Evolutionary conservation across 2,797 vertebrate genomes (phyloP).

Genomic region (Siniperca undulata): DNA sequence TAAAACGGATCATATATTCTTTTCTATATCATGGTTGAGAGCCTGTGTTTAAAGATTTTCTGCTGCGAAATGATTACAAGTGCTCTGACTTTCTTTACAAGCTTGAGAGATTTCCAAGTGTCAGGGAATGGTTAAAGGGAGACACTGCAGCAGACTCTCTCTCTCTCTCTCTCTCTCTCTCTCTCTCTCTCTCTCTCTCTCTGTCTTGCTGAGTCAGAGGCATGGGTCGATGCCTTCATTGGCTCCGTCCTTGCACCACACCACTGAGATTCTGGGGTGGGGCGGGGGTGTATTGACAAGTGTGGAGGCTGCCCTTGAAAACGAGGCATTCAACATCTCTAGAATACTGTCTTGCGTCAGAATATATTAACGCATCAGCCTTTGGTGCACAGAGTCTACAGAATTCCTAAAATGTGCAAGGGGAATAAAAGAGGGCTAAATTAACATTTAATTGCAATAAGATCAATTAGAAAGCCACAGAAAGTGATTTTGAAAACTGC

Average conservation of each 20-base stretch:
- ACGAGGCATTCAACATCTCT: slow-evolving; percentile 48
- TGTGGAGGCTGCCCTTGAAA: slow-evolving; percentile 74
- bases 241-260: slow-evolving; percentile 75
- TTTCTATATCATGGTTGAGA: not conserved
- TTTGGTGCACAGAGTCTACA: not conserved
- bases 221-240: slow-evolving; percentile 75
- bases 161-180: slow-evolving; percentile 34
- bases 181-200: slow-evolving; percentile 1
- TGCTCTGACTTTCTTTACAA: slow-evolving; percentile 33
- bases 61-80: slow-evolving; percentile 39
- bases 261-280: slow-evolving; percentile 47
- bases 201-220: slow-evolving; percentile 82
- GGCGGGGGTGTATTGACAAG: slow-evolving; percentile 51
- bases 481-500: not conserved
- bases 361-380: slow-evolving; percentile 54
- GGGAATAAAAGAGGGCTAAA: not conserved
- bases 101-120: slow-evolving; percentile 26
- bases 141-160: slow-evolving; percentile 71
- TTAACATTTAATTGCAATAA: not conserved
- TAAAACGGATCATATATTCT: not conserved
- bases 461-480: not conserved
- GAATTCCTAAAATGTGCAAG: not conserved
- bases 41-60: slow-evolving; percentile 5
- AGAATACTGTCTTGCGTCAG: slow-evolving; percentile 68
- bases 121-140: slow-evolving; percentile 60